These are phyloP conservation scores for Caenorhabditis sinica DNA, from an alignment of 2,888 invertebrate genomes.

Conservation along the genomic window DNA sequence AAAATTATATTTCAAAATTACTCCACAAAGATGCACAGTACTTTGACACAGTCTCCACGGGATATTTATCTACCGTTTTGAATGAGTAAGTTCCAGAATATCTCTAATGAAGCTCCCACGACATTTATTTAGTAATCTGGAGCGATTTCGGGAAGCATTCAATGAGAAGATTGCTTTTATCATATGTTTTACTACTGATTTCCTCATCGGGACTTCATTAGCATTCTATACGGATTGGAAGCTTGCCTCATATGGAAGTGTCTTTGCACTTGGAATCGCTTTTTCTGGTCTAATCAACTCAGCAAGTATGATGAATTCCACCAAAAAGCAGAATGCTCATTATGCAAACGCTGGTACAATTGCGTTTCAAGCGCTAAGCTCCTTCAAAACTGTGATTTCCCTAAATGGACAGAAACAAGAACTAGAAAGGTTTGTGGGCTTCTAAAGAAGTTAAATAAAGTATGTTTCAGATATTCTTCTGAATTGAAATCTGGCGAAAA, in stretches of 20 bases:
- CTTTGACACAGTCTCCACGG: conserved; percentile 85
- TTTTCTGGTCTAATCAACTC: conserved; percentile 77
- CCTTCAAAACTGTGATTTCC: conserved; percentile 56
- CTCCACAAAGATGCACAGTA: conserved; percentile 84
- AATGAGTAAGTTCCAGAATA: conserved; percentile 84
- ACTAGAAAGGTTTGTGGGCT: conserved; percentile 25
- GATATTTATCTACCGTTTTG: conserved; percentile 85
- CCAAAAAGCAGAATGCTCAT: conserved; percentile 42
- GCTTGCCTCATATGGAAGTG: conserved; percentile 80
- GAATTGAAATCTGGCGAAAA: conserved; percentile 71
- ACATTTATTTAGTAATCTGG: conserved; percentile 75
- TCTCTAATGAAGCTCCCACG: too few relatives aligned
- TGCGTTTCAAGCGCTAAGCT: conserved; percentile 48
- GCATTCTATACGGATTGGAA: conserved; percentile 79
- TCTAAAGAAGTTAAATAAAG: background rate
- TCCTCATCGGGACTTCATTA: conserved; percentile 56
- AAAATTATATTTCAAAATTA: conserved; percentile 84
- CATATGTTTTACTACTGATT: conserved; percentile 70
- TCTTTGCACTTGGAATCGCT: conserved; percentile 80
- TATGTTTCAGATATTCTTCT: conserved; percentile 72
- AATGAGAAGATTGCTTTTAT: conserved; percentile 79
- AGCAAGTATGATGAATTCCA: conserved; percentile 53
- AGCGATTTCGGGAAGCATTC: conserved; percentile 79
- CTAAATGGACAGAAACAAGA: conserved; percentile 58
- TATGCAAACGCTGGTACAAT: conserved; percentile 54